These are phyloP conservation scores for Magallana gigas DNA, from an alignment of 1,140 invertebrate genomes.

Conservation along the genomic window DNA sequence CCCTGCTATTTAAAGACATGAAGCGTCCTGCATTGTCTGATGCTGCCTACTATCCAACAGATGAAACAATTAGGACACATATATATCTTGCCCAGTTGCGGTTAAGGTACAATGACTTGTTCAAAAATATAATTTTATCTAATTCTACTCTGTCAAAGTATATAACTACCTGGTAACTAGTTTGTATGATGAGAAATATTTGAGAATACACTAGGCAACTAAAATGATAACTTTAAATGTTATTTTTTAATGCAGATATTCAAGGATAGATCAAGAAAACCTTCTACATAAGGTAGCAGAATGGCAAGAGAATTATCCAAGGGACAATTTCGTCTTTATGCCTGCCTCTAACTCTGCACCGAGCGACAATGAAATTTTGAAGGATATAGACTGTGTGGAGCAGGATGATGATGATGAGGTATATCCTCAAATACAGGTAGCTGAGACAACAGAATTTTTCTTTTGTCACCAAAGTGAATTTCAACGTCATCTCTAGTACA, in stretches of 20 bases:
- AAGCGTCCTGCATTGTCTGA: background rate
- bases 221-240: too few species aligned
- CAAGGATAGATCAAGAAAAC: conserved; percentile 56
- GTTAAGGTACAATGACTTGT: background rate
- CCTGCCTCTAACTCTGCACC: conserved; percentile 21
- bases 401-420: too few species aligned
- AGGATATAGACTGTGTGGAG: background rate
- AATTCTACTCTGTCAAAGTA: too few species aligned
- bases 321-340: conserved; percentile 43
- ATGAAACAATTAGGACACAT: conserved; percentile 28
- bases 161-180: too few species aligned
- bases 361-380: background rate
- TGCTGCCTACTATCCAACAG: conserved; percentile 42
- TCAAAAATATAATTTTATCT: too few species aligned
- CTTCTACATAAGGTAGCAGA: conserved; percentile 37
- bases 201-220: too few species aligned
- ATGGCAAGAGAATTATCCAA: conserved; percentile 34
- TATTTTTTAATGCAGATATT: conserved; percentile 47
- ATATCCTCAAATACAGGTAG: too few species aligned
- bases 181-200: too few species aligned
- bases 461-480: too few species aligned
- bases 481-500: too few species aligned
- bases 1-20: background rate
- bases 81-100: background rate
- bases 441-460: too few species aligned